A percentile compares a stretch with the other conserved stretches of the same genome.
Conservation (phyloP, 2,797 vertebrate species). For the Enteromius trimaculatus region DNA sequence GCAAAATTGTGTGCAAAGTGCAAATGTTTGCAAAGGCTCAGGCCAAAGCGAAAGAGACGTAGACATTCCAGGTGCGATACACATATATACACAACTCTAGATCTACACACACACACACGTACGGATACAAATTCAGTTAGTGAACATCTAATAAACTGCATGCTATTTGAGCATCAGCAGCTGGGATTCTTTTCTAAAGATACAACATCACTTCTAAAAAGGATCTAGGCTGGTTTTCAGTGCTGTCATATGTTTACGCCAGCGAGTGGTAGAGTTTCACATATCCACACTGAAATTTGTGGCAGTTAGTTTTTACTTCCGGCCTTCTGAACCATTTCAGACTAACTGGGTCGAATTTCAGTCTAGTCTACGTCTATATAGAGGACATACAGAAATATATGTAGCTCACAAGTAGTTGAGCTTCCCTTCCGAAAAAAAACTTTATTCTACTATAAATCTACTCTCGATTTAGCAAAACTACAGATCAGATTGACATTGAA, state of each 20-base stretch:
- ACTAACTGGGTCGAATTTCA: constrained; percentile 6
- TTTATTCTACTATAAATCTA: not conserved
- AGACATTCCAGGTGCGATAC: not conserved
- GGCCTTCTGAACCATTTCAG: not conserved
- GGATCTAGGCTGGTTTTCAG: constrained; percentile 10
- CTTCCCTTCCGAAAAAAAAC: not conserved
- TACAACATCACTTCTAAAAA: constrained; percentile 29
- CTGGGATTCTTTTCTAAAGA: constrained; percentile 44
- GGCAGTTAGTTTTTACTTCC: not conserved
- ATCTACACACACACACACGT: not conserved
- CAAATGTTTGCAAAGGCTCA: constrained; percentile 14
- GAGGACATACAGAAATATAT: constrained; percentile 11
- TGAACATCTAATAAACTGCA: constrained; percentile 5
- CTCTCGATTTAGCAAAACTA: not conserved
- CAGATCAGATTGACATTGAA: not conserved
- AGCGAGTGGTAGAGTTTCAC: not conserved
- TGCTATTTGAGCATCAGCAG: constrained; percentile 45
- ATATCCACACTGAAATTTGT: constrained; percentile 7
- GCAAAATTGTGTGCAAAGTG: constrained; percentile 11
- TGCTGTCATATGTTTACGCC: not conserved
- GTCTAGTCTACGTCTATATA: not conserved
- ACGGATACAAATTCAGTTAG: not conserved
- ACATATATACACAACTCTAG: too few relatives aligned
- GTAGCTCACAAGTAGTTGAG: not conserved
- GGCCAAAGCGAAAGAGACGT: not conserved